phyloP scores from a whole-genome alignment of 1,140 invertebrate genomes.

The Bombyx mandarina region DNA sequence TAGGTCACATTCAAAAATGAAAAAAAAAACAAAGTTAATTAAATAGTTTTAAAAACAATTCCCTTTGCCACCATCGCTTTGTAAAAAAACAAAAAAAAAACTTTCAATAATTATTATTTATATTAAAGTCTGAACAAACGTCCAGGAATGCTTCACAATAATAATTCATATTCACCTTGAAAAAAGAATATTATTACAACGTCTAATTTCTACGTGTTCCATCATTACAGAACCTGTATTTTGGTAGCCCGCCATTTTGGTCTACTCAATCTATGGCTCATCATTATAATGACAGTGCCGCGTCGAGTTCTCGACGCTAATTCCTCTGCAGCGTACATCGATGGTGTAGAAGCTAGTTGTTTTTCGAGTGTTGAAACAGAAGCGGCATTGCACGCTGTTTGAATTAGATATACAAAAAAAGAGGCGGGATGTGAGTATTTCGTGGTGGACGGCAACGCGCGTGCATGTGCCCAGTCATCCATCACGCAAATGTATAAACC shows the following conservation, averaged over 20 bases:
- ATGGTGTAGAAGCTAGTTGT: background rate
- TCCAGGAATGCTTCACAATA: no score
- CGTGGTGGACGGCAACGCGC: constrained; percentile 19
- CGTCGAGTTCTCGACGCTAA: background rate
- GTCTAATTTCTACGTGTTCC: constrained; percentile 43
- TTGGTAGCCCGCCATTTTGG: constrained; percentile 56
- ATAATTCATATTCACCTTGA: no score
- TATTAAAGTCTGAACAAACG: no score
- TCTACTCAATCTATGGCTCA: constrained; percentile 46
- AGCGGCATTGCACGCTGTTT: constrained; percentile 21
- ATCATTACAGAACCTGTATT: constrained; percentile 55
- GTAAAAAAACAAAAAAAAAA: no score
- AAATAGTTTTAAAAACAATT: no score
- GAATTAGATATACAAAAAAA: constrained; percentile 3
- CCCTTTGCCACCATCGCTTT: no score
- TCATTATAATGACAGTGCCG: constrained; percentile 32
- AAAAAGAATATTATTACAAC: constrained; percentile 6
- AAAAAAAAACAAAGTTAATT: no score
- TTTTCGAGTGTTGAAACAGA: constrained; percentile 6
- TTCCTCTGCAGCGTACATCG: constrained; percentile 4
- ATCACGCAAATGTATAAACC: constrained; percentile 60
- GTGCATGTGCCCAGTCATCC: constrained; percentile 50
- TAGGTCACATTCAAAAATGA: no score
- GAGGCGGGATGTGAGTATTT: constrained; percentile 8
- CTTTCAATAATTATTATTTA: no score